Evolutionary conservation across 2,113 vertebrate species (phyloP), one percentile per base, ranked within the genome.

Genomic region (Dendrocopos noguchii): DNA sequence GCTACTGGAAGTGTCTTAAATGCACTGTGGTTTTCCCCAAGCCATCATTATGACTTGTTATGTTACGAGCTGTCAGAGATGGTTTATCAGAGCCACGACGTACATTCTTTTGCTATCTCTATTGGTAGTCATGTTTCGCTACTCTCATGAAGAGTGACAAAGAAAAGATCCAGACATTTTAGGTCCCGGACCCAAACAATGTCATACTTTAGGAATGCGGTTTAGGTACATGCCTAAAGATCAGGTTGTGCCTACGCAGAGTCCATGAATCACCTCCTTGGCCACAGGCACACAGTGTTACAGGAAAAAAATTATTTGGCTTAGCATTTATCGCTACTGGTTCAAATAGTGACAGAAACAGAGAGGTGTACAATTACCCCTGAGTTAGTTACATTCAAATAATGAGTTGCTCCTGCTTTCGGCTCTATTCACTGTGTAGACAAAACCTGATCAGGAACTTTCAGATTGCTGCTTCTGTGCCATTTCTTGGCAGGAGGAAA

Each of bases 1-100:
- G 84, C 91, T 75, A 11, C 60, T 82, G 39, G 42, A 70, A 47
- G 31, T 85, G 84, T 87, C 74, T 87, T 84, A 79, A 87, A 85
- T 42, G 52, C 42, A 44, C 28, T 67, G 52, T 65, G 61, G 33
- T 87, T 84, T 89, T 82, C 65, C 67, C 56, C 25, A 70, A 87
- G n/a, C 60, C 17, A 1, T 84, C 59, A 21, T 90, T 94, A 61
- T 29, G 36, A 80, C 55, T 70, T 89, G 31, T 56, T 82, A 34
- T 1, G 6, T 44, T 85, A 74, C 1, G 0, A 92, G 74, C 87
- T 93, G 93, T 80, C 91, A 94, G 46, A 87, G 78, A 55, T 52
- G 53, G 36, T 91, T 94, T 94, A 64, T 91, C 79, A 88, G 74
- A 92, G 61, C 59, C 6, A 0, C 10, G 12, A 55, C 47, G 15